These are phyloP conservation scores for Patella caerulea DNA, from an alignment of 2,888 invertebrate species.

Conservation along the genomic window DNA sequence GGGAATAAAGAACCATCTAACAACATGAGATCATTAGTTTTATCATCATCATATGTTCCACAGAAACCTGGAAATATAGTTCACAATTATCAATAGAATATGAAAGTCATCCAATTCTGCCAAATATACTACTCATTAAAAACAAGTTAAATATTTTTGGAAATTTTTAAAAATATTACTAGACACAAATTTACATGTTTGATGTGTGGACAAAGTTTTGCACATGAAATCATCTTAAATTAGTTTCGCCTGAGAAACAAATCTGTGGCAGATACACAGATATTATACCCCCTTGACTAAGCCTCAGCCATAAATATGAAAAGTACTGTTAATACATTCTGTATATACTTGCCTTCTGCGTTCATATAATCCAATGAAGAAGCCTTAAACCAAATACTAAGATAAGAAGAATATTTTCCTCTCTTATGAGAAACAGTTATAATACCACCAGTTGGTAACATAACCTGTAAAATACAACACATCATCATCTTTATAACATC, in stretches of 20 bases:
- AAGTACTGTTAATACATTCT: slow-evolving; percentile 14
- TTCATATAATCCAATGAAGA: slow-evolving; percentile 45
- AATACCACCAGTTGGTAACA: slow-evolving; percentile 44
- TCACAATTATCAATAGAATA: too few species aligned
- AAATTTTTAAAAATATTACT: too few species aligned
- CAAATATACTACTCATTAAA: too few species aligned
- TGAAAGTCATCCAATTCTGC: too few species aligned
- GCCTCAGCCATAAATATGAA: neutral
- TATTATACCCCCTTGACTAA: neutral
- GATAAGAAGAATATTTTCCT: slow-evolving; percentile 32
- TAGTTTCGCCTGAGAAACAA: neutral
- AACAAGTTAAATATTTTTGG: too few species aligned
- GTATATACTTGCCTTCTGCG: slow-evolving; percentile 39
- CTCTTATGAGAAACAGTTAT: slow-evolving; percentile 37
- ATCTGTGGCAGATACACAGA: neutral
- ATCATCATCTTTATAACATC: too few species aligned
- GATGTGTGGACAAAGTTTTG: too few species aligned
- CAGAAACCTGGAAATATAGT: slow-evolving; percentile 40
- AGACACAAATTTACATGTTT: too few species aligned
- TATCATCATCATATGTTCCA: slow-evolving; percentile 43
- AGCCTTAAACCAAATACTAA: slow-evolving; percentile 47
- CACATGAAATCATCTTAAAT: too few species aligned
- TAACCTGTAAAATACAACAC: slow-evolving; percentile 34
- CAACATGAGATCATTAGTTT: slow-evolving; percentile 38
- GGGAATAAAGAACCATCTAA: slow-evolving; percentile 34